Conservation (phyloP, 2,888 invertebrate species). For the Drosophila niveifrons region DNA sequence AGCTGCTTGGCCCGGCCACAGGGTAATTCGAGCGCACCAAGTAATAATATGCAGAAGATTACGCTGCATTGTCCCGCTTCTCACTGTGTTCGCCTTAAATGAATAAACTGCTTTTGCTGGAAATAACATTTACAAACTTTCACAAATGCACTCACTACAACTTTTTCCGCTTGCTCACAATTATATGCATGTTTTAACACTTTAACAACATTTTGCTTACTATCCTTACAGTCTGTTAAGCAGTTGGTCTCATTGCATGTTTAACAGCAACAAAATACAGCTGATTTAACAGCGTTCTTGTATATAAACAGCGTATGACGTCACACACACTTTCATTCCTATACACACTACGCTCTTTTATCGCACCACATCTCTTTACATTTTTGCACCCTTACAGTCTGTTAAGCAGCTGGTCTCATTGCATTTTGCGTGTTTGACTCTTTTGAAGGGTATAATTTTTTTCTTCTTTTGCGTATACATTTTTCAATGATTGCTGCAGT, state of each 20-base stretch:
- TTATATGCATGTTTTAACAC: no score
- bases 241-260: no score
- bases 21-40: conserved; percentile 13
- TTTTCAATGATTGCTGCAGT: conserved; percentile 44
- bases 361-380: conserved; percentile 25
- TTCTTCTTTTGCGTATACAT: conserved; percentile 46
- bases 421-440: conserved; percentile 77
- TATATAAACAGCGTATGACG: conserved; percentile 32
- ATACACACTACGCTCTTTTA: not conserved
- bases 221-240: no score
- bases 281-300: not conserved
- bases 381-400: not conserved
- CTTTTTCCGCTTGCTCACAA: no score
- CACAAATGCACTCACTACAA: no score
- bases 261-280: not conserved
- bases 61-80: no score
- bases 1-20: conserved; percentile 40
- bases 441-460: conserved; percentile 78
- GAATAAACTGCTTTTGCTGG: no score
- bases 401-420: conserved; percentile 55
- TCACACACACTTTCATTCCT: conserved; percentile 26
- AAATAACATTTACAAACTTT: no score
- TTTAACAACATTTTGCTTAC: no score
- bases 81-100: no score
- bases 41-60: not conserved